These are phyloP conservation scores for Arenaria interpres DNA, from an alignment of 2,113 vertebrate species.

Conservation along the genomic window DNA sequence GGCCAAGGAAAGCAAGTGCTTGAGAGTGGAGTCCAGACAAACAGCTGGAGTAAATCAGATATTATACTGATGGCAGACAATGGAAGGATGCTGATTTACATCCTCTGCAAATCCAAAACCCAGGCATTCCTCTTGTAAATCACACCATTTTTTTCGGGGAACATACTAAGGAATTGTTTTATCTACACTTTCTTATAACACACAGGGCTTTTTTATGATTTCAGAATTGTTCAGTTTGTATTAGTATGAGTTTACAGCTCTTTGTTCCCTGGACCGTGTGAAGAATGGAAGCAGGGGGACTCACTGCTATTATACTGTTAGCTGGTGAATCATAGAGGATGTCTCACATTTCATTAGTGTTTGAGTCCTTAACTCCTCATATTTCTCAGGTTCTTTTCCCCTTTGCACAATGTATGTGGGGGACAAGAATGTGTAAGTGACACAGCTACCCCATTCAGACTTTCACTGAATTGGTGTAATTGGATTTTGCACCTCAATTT, in stretches of 20 bases:
- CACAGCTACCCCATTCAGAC: constrained; percentile 46
- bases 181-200: not conserved
- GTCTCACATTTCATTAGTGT: constrained; percentile 71
- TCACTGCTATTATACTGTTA: constrained; percentile 37
- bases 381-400: constrained; percentile 70
- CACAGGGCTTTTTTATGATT: not conserved
- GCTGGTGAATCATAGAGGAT: constrained; percentile 63
- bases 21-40: not conserved
- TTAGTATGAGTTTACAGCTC: constrained; percentile 29
- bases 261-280: constrained; percentile 59
- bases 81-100: constrained; percentile 29
- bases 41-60: constrained; percentile 39
- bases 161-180: constrained; percentile 11
- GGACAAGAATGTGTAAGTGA: constrained; percentile 55
- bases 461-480: constrained; percentile 48
- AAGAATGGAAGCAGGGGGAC: constrained; percentile 29
- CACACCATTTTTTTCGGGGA: not conserved
- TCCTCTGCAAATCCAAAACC: not conserved
- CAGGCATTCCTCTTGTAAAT: constrained; percentile 31
- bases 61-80: constrained; percentile 13
- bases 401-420: constrained; percentile 55
- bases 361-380: constrained; percentile 68
- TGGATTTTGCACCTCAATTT: constrained; percentile 69
- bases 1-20: not conserved
- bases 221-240: constrained; percentile 25